Evolutionary conservation across 2,113 vertebrate species (phyloP).

Genomic region (Phaethon lepturus): DNA sequence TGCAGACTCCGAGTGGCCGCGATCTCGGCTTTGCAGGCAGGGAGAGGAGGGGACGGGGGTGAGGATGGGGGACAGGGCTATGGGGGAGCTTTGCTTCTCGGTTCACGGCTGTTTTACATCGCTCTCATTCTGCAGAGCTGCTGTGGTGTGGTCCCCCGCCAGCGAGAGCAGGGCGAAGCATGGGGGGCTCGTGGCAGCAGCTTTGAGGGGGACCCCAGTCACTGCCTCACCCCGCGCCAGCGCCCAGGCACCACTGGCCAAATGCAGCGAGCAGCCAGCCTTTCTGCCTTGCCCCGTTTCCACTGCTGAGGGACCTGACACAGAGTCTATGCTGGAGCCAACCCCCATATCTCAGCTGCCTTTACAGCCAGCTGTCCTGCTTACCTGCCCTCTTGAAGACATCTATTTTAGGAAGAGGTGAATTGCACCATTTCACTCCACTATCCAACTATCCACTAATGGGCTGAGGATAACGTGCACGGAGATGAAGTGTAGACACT

Average conservation of each 20-base stretch:
- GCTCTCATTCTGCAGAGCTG: neutral
- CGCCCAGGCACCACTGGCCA: fast-evolving
- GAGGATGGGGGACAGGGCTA: neutral
- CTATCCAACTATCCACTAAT: too few species aligned
- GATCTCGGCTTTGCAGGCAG: neutral
- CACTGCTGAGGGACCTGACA: neutral
- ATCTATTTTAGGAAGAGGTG: neutral
- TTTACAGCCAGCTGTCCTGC: neutral
- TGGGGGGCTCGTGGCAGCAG: fast-evolving
- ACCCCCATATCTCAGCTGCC: neutral
- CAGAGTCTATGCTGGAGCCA: neutral
- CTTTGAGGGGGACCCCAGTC: neutral
- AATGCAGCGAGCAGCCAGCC: neutral
- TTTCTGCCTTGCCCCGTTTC: neutral
- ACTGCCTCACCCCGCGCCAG: neutral
- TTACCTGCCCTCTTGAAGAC: neutral
- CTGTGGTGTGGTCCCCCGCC: neutral
- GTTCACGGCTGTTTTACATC: neutral
- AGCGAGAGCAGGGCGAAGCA: neutral
- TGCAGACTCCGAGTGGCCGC: neutral
- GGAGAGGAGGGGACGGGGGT: neutral
- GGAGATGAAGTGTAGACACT: neutral
- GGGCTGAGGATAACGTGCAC: neutral
- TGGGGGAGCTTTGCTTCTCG: fast-evolving
- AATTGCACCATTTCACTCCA: neutral